Conservation (phyloP, 2,113 vertebrate species). For the Upupa epops region DNA sequence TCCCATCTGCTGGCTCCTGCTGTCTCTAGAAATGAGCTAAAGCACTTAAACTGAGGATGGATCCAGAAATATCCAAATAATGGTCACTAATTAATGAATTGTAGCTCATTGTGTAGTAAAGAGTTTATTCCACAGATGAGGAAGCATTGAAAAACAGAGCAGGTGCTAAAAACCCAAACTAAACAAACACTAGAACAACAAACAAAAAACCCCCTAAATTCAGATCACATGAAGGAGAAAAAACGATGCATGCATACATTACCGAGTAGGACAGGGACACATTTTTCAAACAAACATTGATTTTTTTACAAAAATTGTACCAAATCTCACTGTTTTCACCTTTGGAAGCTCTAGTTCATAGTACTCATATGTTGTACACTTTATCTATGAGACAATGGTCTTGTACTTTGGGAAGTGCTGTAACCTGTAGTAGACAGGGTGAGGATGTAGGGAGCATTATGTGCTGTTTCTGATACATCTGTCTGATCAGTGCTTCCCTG, state of each 20-base stretch:
- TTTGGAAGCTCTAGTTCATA: background rate
- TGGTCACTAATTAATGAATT: background rate
- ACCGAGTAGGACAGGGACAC: background rate
- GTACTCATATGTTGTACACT: background rate
- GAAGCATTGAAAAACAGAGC: background rate
- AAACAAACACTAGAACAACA: background rate
- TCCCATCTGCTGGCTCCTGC: background rate
- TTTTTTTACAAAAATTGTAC: background rate
- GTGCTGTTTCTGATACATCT: background rate
- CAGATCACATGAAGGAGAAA: background rate
- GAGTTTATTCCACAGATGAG: background rate
- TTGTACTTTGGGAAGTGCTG: background rate
- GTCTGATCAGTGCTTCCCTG: background rate
- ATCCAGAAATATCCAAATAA: background rate
- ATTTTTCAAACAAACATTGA: background rate
- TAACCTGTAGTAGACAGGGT: fast-evolving
- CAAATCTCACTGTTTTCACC: background rate
- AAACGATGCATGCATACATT: background rate
- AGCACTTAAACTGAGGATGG: background rate
- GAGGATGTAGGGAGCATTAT: fast-evolving
- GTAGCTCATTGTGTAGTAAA: background rate
- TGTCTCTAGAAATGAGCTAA: background rate
- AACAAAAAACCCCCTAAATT: background rate
- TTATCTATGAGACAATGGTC: background rate
- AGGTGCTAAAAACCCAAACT: background rate